Conservation (phyloP, 2,797 vertebrate species). For the Dryobates pubescens region DNA sequence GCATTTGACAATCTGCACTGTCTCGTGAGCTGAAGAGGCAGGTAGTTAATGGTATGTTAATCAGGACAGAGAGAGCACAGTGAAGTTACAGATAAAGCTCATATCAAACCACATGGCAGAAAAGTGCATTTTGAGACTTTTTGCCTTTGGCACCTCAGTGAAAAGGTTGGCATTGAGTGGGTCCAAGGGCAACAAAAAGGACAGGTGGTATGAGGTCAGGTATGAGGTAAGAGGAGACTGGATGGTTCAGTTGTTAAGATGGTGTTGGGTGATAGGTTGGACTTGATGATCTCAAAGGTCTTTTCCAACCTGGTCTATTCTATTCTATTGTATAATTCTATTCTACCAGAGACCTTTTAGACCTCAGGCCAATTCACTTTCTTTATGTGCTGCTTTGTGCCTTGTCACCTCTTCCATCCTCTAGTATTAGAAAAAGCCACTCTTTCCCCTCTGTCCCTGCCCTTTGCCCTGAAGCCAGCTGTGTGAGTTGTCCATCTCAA, state of each 20-base stretch:
- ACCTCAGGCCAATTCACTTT: neutral
- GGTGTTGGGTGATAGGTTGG: too few species aligned
- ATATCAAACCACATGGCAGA: neutral
- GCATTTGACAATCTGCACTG: neutral
- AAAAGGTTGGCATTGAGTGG: neutral
- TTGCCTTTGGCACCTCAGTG: neutral
- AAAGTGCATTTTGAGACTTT: neutral
- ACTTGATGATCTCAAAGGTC: too few species aligned
- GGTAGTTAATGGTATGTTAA: neutral
- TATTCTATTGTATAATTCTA: too few species aligned
- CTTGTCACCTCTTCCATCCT: neutral
- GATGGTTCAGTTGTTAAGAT: too few species aligned
- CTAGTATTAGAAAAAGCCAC: neutral
- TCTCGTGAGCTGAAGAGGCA: neutral
- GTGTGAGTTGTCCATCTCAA: neutral
- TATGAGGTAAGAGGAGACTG: too few species aligned
- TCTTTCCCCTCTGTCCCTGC: neutral
- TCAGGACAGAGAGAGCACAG: neutral
- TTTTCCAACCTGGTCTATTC: too few species aligned
- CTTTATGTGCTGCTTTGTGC: neutral
- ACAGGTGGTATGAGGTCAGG: neutral
- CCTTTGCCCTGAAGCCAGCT: neutral
- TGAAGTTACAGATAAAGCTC: neutral
- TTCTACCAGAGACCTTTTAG: rapidly evolving
- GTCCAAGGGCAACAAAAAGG: neutral